Conservation (phyloP, 2,888 invertebrate species). For the Diloba caeruleocephala region DNA sequence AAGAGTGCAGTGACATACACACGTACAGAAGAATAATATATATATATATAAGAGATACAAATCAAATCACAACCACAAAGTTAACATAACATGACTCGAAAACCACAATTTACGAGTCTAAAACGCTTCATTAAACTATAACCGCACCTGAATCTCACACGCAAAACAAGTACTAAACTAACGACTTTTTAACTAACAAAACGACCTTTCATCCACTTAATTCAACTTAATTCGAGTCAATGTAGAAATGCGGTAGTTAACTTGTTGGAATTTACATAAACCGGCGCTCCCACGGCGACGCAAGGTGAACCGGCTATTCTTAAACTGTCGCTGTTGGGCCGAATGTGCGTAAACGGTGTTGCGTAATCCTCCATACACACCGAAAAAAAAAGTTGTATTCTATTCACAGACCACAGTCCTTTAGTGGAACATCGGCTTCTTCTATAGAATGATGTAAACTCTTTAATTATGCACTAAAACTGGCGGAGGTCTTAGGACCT, state of each 20-base stretch:
- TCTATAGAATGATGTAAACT: too few relatives aligned
- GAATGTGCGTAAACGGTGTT: constrained; percentile 65
- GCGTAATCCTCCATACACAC: constrained; percentile 59
- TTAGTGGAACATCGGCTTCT: too few relatives aligned
- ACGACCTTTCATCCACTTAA: constrained; percentile 51
- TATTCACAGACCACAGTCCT: constrained; percentile 7
- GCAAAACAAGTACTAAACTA: constrained; percentile 12
- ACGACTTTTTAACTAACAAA: constrained; percentile 29
- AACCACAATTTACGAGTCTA: background rate
- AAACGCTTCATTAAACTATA: constrained; percentile 11
- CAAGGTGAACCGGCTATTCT: constrained; percentile 85
- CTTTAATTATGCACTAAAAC: too few relatives aligned
- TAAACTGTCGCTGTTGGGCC: constrained; percentile 70
- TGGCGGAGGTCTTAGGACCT: too few relatives aligned
- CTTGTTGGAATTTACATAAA: constrained; percentile 76
- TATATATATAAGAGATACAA: too few relatives aligned
- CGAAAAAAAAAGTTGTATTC: constrained; percentile 31
- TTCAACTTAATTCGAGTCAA: constrained; percentile 56
- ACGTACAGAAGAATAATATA: too few relatives aligned
- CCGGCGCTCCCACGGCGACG: constrained; percentile 78
- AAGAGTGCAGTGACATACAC: too few relatives aligned
- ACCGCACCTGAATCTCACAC: constrained; percentile 31
- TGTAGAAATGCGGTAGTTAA: constrained; percentile 79
- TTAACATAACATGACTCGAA: too few relatives aligned
- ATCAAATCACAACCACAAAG: too few relatives aligned